Evolutionary conservation across 2,113 vertebrate species (phyloP).

Genomic region (Ceyx margarethae): DNA sequence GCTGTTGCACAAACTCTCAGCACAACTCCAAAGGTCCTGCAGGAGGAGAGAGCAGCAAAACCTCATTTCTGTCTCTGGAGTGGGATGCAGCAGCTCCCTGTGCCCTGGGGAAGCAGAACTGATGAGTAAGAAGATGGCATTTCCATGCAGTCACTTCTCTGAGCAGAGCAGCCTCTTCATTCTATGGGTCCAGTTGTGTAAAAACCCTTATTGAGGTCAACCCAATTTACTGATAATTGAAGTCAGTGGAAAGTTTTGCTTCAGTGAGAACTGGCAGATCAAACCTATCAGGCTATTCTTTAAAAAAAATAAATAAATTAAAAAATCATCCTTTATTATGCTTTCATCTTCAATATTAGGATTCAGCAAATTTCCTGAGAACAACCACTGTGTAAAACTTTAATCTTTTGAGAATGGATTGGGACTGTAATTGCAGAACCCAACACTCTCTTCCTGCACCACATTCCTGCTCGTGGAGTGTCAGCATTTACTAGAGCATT

Average conservation of each 20-base stretch:
- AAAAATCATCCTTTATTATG: neutral
- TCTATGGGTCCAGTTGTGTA: neutral
- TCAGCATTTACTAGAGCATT: neutral
- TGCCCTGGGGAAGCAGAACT: constrained; percentile 35
- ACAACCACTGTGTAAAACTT: constrained; percentile 58
- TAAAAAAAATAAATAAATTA: neutral
- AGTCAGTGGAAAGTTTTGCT: constrained; percentile 46
- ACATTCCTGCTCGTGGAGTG: neutral
- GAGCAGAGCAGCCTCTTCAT: neutral
- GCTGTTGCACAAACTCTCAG: neutral
- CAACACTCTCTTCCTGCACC: neutral
- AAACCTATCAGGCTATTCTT: constrained; percentile 38
- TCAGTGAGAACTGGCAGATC: constrained; percentile 30
- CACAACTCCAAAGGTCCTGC: neutral
- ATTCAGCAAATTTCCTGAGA: constrained; percentile 50
- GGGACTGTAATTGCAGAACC: constrained; percentile 34
- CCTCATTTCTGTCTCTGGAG: neutral
- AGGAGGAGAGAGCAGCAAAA: neutral
- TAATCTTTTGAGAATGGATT: constrained; percentile 42
- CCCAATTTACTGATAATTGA: constrained; percentile 54
- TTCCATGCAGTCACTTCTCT: constrained; percentile 19
- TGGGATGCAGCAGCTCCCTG: neutral
- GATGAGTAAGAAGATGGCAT: constrained; percentile 47
- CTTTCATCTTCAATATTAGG: constrained; percentile 55
- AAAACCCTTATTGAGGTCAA: constrained; percentile 51